Conservation (phyloP, 2,797 vertebrate species). For the Nannoperca australis region DNA sequence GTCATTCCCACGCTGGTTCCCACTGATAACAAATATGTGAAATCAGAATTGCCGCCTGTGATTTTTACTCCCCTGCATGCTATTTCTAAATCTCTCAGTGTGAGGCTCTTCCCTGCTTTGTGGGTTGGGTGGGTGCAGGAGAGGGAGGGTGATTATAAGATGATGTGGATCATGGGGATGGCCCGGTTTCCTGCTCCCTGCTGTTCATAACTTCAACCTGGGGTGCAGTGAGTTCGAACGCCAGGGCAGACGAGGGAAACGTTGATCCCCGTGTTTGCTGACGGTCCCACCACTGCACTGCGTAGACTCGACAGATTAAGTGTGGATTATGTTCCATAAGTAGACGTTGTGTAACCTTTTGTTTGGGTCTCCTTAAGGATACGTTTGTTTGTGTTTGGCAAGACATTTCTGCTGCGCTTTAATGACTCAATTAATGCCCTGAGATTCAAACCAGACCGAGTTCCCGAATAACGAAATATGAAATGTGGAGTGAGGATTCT, state of each 20-base stretch:
- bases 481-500: conserved; percentile 29
- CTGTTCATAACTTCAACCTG: conserved; percentile 39
- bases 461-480: conserved; percentile 30
- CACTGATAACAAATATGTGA: conserved; percentile 66
- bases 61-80: conserved; percentile 40
- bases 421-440: conserved; percentile 34
- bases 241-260: conserved; percentile 2
- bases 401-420: conserved; percentile 29
- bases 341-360: conserved; percentile 54
- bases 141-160: conserved; percentile 32
- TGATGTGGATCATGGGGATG: conserved; percentile 31
- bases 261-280: conserved; percentile 30
- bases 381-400: conserved; percentile 29
- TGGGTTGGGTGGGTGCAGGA: conserved; percentile 30
- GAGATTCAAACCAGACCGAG: conserved; percentile 16
- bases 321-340: conserved; percentile 62
- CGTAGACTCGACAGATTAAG: conserved; percentile 68
- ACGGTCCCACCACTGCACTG: conserved; percentile 59
- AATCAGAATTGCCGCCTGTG: conserved; percentile 51
- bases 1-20: conserved; percentile 49
- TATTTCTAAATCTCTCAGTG: conserved; percentile 48
- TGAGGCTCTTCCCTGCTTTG: conserved; percentile 40
- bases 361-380: conserved; percentile 32
- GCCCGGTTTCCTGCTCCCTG: conserved; percentile 42
- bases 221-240: conserved; percentile 41